Evolutionary conservation across 2,113 vertebrate genomes (phyloP).

Genomic region (Tonatia bakeri): DNA sequence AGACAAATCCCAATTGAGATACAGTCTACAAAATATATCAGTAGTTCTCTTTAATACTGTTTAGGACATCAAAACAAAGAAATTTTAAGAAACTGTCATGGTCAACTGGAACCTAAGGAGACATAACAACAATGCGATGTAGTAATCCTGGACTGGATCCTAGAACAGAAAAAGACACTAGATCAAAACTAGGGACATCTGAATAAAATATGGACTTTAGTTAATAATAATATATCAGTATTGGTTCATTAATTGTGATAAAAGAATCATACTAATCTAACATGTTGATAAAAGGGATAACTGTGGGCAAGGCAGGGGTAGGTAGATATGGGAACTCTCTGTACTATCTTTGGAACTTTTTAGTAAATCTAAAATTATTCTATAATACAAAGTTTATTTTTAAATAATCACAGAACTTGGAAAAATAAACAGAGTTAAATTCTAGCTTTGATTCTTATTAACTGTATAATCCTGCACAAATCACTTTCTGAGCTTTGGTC

Average conservation of each 20-base stretch:
- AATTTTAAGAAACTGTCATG: neutral
- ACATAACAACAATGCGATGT: neutral
- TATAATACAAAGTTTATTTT: slow-evolving; percentile 13
- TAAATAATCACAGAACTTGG: neutral
- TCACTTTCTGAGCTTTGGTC: neutral
- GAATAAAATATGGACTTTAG: neutral
- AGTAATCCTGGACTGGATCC: neutral
- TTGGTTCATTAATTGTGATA: neutral
- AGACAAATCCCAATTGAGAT: neutral
- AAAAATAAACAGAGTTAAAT: neutral
- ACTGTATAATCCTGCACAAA: neutral
- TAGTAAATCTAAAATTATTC: neutral
- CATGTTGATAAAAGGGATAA: neutral
- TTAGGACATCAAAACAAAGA: neutral
- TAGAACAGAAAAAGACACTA: slow-evolving; percentile 9
- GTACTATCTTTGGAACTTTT: neutral
- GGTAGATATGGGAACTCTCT: neutral
- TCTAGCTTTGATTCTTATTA: neutral
- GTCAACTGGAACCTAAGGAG: neutral
- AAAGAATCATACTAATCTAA: neutral
- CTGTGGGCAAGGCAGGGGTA: neutral
- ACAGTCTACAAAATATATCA: neutral
- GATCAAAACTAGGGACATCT: neutral
- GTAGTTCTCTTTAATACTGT: neutral
- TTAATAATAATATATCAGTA: neutral